phyloP scores from a whole-genome alignment of 2,888 invertebrate species.

The Hymenopus coronatus region DNA sequence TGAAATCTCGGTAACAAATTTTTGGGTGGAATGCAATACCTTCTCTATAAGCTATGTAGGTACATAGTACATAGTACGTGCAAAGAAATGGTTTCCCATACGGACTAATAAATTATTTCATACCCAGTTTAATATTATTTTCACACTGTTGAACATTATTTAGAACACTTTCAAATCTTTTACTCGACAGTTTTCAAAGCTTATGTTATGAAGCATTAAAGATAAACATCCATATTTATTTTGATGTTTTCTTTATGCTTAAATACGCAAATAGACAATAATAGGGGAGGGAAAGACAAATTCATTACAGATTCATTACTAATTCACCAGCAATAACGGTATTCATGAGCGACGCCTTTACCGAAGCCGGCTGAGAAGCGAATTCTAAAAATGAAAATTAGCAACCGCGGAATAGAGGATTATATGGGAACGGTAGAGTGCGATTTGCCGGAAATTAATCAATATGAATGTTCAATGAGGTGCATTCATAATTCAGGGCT shows the following conservation, averaged over 20 bases:
- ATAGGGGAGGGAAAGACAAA: neutral
- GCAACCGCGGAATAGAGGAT: neutral
- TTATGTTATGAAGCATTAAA: no score
- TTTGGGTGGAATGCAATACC: no score
- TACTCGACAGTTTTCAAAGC: no score
- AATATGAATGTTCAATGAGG: neutral
- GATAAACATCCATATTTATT: neutral
- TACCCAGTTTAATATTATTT: no score
- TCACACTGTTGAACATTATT: no score
- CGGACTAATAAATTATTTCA: no score
- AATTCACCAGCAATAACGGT: neutral
- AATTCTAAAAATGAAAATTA: neutral
- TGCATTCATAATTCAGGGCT: neutral
- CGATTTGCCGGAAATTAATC: neutral
- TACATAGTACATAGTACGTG: no score
- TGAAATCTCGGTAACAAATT: no score
- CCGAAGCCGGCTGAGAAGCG: neutral
- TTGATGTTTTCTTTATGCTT: neutral
- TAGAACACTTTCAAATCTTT: no score
- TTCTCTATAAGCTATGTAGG: no score
- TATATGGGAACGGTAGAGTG: neutral
- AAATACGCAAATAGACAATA: neutral
- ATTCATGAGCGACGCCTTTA: neutral
- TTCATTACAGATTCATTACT: neutral
- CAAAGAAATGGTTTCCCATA: no score